Percentiles rank a stretch among this genome's conserved stretches.
These are phyloP conservation scores for Drosophila quinaria DNA, from an alignment of 2,888 invertebrate species.

Conservation along the genomic window DNA sequence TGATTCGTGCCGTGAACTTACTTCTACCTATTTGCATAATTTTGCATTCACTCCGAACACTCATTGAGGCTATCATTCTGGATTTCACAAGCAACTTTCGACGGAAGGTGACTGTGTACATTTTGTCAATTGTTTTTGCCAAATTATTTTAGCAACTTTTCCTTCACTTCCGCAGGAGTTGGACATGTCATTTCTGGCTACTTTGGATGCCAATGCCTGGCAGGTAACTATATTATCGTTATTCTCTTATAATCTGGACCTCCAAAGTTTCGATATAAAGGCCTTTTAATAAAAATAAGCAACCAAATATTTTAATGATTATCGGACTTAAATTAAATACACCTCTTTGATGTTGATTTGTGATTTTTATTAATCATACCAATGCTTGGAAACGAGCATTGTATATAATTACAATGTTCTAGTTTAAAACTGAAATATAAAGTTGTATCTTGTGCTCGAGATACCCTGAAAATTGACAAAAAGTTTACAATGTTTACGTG, in stretches of 20 bases:
- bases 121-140: constrained; percentile 26
- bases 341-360: not conserved
- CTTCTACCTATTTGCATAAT: constrained; percentile 64
- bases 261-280: not conserved
- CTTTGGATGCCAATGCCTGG: constrained; percentile 87
- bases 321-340: not conserved
- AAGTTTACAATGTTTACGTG: too few relatives aligned
- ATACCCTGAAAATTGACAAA: too few relatives aligned
- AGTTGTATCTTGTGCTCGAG: too few relatives aligned
- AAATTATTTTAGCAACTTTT: constrained; percentile 69
- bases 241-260: not conserved
- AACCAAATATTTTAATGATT: not conserved
- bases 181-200: constrained; percentile 87
- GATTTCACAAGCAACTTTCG: constrained; percentile 85
- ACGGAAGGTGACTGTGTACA: constrained; percentile 73
- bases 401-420: too few relatives aligned
- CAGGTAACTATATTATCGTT: constrained; percentile 84
- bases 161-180: constrained; percentile 83
- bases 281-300: not conserved
- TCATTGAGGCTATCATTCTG: constrained; percentile 80
- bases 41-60: constrained; percentile 51
- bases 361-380: too few relatives aligned
- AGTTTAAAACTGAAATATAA: too few relatives aligned
- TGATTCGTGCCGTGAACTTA: constrained; percentile 35
- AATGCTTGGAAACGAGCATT: too few relatives aligned